These are phyloP conservation scores for Hartigia nigra DNA, from an alignment of 2,888 invertebrate genomes.

Conservation along the genomic window DNA sequence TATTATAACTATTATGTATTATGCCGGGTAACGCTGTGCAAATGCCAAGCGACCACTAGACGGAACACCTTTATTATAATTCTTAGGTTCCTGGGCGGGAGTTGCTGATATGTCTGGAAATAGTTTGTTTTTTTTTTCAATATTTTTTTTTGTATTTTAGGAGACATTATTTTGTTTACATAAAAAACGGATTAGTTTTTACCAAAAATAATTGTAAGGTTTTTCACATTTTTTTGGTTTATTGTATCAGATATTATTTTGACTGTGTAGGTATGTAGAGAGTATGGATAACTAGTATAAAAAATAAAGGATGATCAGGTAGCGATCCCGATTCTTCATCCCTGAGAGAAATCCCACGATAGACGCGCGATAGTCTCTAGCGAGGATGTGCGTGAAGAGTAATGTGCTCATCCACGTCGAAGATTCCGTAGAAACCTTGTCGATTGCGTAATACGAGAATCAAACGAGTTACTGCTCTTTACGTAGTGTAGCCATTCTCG, in stretches of 20 bases:
- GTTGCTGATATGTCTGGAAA: not conserved
- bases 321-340: not conserved
- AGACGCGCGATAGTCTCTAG: not conserved
- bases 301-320: slow-evolving; percentile 1
- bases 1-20: not conserved
- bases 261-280: not conserved
- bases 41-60: not conserved
- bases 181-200: no score
- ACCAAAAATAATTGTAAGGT: no score
- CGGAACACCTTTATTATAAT: not conserved
- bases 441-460: not conserved
- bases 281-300: slow-evolving; percentile 15
- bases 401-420: not conserved
- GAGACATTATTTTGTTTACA: no score
- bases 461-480: not conserved
- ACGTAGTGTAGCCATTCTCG: not conserved
- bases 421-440: not conserved
- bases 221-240: no score
- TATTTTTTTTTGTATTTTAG: not conserved
- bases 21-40: not conserved
- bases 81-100: not conserved
- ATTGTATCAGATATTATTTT: not conserved
- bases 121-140: not conserved
- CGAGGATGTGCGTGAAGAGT: not conserved
- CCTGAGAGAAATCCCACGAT: not conserved